Evolutionary conservation across 2,113 vertebrate species (phyloP).

Genomic region (Cochlearius cochlearius): DNA sequence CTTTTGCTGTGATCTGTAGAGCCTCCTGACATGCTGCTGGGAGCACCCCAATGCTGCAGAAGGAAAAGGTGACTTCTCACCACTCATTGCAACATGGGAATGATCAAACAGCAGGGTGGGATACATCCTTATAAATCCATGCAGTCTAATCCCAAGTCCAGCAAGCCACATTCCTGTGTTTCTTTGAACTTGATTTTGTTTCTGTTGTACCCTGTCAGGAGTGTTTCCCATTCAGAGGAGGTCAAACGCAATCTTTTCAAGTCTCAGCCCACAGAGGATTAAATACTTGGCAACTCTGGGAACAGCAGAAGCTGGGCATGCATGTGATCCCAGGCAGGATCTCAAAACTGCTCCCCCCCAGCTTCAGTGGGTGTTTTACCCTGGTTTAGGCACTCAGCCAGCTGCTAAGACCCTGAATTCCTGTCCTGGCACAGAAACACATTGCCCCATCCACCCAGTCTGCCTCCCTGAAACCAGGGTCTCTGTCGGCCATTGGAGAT

Average conservation of each 20-base stretch:
- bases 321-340: background rate
- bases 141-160: background rate
- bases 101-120: background rate
- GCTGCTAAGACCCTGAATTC: background rate
- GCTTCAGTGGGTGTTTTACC: background rate
- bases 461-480: background rate
- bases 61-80: background rate
- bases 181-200: conserved; percentile 4
- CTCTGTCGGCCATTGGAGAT: background rate
- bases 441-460: background rate
- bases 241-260: background rate
- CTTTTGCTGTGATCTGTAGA: background rate
- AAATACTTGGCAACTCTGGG: background rate
- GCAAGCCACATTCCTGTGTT: background rate
- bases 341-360: background rate
- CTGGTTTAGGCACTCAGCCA: background rate
- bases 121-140: background rate
- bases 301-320: background rate
- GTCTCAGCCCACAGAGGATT: background rate
- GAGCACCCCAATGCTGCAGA: background rate
- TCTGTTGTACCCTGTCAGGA: background rate
- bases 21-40: background rate
- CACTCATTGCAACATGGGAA: background rate
- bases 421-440: background rate
- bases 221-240: background rate